Percentiles rank a stretch among this genome's conserved stretches.
Evolutionary conservation across 2,888 invertebrate species (phyloP).

Genomic region (Phaedon cochleariae): DNA sequence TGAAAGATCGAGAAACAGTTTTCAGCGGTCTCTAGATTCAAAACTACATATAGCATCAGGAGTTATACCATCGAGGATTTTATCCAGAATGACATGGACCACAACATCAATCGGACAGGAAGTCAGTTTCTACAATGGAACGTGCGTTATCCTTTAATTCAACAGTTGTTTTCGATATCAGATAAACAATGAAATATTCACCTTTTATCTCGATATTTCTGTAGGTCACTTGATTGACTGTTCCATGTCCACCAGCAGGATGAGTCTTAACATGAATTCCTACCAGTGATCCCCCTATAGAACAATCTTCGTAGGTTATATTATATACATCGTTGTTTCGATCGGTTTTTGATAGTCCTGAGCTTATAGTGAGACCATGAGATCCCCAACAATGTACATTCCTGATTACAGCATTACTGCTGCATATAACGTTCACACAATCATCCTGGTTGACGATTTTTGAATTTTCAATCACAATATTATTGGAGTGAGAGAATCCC

Average conservation of each 20-base stretch:
- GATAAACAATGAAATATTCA: not conserved
- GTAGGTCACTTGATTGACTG: constrained; percentile 20
- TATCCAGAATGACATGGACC: too few species aligned
- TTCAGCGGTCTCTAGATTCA: too few species aligned
- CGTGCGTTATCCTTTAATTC: too few species aligned
- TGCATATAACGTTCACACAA: constrained; percentile 23
- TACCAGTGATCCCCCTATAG: constrained; percentile 15
- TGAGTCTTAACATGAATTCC: constrained; percentile 30
- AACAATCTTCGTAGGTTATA: constrained; percentile 23
- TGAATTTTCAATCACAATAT: constrained; percentile 24
- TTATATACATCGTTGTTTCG: constrained; percentile 16
- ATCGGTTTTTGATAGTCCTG: constrained; percentile 6
- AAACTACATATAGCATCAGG: too few species aligned
- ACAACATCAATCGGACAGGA: too few species aligned
- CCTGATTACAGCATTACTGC: constrained; percentile 23
- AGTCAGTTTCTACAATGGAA: too few species aligned
- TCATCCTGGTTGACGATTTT: constrained; percentile 32
- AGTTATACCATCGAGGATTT: too few species aligned
- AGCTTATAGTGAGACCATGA: constrained; percentile 28
- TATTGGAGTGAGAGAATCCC: constrained; percentile 12
- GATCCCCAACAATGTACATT: constrained; percentile 26
- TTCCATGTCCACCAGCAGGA: constrained; percentile 19
- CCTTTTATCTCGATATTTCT: constrained; percentile 28
- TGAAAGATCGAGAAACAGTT: too few species aligned
- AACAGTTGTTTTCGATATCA: too few species aligned